Evolutionary conservation across 2,888 invertebrate species (phyloP).

Genomic region (Rhagium mordax): DNA sequence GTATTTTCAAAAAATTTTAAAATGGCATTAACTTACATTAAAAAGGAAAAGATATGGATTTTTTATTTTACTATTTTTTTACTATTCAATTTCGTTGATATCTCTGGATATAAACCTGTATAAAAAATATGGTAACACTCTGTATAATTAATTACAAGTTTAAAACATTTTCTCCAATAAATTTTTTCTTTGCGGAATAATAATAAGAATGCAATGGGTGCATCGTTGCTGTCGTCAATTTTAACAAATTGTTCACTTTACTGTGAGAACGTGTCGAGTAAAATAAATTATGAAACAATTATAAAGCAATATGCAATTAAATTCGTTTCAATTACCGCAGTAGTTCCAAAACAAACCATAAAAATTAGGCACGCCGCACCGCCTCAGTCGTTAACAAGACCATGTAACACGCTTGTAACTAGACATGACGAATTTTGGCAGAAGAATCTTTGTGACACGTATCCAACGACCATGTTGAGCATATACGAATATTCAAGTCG

Average conservation of each 20-base stretch:
- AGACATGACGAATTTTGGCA: conserved; percentile 59
- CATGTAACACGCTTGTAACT: conserved; percentile 61
- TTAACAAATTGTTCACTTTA: conserved; percentile 30
- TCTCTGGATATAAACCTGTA: too few relatives aligned
- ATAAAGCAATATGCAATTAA: conserved; percentile 51
- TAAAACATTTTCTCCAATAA: too few relatives aligned
- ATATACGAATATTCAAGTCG: conserved; percentile 33
- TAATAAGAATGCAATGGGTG: too few relatives aligned
- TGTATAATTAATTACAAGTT: too few relatives aligned
- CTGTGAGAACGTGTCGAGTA: conserved; percentile 41
- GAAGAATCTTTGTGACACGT: conserved; percentile 25
- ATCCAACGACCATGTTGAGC: conserved; percentile 32
- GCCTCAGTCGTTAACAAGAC: conserved; percentile 58
- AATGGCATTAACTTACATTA: too few relatives aligned
- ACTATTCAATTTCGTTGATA: too few relatives aligned
- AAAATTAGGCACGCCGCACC: conserved; percentile 60
- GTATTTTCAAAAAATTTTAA: too few relatives aligned
- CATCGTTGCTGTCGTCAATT: too few relatives aligned
- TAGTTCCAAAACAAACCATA: conserved; percentile 62
- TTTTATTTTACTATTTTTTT: too few relatives aligned
- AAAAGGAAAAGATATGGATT: too few relatives aligned
- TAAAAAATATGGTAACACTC: too few relatives aligned
- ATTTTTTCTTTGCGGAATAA: too few relatives aligned
- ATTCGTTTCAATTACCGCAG: conserved; percentile 56
- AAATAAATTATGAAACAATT: conserved; percentile 40